Percentiles rank a stretch among this genome's conserved stretches.
These are phyloP conservation scores for Meleagris gallopavo DNA, from an alignment of 2,113 vertebrate genomes.

Conservation along the genomic window DNA sequence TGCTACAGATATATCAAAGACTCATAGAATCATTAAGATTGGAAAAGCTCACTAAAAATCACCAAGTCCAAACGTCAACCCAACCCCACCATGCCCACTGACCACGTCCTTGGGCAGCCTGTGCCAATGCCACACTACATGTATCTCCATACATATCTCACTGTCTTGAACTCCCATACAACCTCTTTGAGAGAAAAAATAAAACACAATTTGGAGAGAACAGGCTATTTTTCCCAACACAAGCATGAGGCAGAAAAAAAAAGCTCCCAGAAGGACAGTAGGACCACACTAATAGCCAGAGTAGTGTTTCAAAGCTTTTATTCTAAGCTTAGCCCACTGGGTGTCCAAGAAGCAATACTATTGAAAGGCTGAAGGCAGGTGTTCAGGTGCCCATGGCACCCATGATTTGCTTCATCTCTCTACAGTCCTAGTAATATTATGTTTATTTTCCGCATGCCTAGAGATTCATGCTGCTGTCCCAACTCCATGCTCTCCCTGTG, in stretches of 20 bases:
- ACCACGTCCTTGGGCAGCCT: too few species aligned
- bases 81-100: too few species aligned
- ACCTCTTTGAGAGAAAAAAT: neutral
- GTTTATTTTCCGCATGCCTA: neutral
- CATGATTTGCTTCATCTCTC: neutral
- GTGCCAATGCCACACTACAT: too few species aligned
- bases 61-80: too few species aligned
- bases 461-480: neutral
- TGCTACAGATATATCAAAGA: neutral
- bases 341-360: neutral
- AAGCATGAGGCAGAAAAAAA: neutral
- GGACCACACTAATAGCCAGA: accelerated
- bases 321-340: neutral
- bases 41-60: too few species aligned
- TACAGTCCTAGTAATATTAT: neutral
- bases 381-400: neutral
- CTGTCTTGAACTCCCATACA: neutral
- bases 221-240: neutral
- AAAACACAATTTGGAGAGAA: neutral
- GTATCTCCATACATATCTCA: neutral
- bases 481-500: neutral
- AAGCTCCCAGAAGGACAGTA: neutral
- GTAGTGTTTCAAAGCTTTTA: neutral
- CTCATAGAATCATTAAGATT: too few species aligned
- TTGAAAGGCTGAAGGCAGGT: neutral